Percentiles rank a stretch among this genome's conserved stretches.
Conservation (phyloP, 2,888 invertebrate genomes). For the Caenorhabditis drosophilae region DNA sequence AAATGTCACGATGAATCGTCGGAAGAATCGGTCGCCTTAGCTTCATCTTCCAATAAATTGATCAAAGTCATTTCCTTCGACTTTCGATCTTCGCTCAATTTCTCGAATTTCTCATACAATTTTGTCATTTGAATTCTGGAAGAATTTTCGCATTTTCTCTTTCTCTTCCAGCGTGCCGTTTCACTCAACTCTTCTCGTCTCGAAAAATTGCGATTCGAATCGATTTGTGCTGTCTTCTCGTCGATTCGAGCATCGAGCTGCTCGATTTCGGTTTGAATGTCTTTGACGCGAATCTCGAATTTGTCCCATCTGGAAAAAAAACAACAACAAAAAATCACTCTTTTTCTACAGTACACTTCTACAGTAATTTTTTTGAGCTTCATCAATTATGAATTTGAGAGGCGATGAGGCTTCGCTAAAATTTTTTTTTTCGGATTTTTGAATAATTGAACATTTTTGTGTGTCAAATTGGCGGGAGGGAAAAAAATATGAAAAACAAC, state of each 20-base stretch:
- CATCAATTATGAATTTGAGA: slow-evolving; percentile 2
- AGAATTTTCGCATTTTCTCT: too few relatives aligned
- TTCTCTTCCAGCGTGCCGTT: neutral
- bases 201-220: slow-evolving; percentile 20
- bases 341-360: too few relatives aligned
- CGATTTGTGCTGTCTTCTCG: slow-evolving; percentile 20
- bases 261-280: slow-evolving; percentile 18
- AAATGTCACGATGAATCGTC: slow-evolving; percentile 9
- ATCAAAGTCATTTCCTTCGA: slow-evolving; percentile 19
- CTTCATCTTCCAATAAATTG: slow-evolving; percentile 20
- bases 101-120: slow-evolving; percentile 22
- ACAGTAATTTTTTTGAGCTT: too few relatives aligned
- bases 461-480: neutral
- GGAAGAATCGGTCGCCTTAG: slow-evolving; percentile 8
- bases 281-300: slow-evolving; percentile 26
- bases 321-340: neutral
- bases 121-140: slow-evolving; percentile 21
- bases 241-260: slow-evolving; percentile 16
- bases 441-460: neutral
- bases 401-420: too few relatives aligned
- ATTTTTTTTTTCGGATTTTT: too few relatives aligned
- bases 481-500: neutral
- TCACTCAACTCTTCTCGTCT: slow-evolving; percentile 19
- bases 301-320: slow-evolving; percentile 20
- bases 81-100: slow-evolving; percentile 23